Evolutionary conservation across 2,888 invertebrate genomes (phyloP), one percentile per base, ranked within the genome.

Genomic region (Hyppa rectilinea): DNA sequence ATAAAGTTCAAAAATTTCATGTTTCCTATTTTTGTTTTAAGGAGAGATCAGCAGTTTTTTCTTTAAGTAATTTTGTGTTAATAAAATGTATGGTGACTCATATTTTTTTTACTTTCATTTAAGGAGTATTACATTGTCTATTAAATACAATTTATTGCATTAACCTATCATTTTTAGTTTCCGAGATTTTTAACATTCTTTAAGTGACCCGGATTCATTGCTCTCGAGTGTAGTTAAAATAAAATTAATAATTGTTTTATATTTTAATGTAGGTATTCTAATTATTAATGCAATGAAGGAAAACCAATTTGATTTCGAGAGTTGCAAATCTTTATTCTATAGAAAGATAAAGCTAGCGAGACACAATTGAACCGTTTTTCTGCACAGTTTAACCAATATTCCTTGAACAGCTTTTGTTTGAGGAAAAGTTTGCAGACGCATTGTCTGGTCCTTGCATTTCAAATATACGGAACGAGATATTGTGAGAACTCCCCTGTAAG

Each of bases 391-490:
- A 63, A 75, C 62, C 60, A 80, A 77, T 60, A 80, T 63, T 59
- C 34, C 17, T 60, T n/a, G 61, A 53, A 66, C 58, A 47, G 43
- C 59, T 68, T 75, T 75, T 78, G 62, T 75, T 69, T 75, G 47
- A 53, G 43, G 52, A 36, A 75, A 78, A 78, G 60, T 75, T 75
- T 56, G 59, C 63, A 75, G 81, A 80, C 63, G 69, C 43, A 69
- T 75, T 78, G 77, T 78, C 63, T 80, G 49, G 12, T 67, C 49
- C 4, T 60, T 64, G 60, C 60, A 69, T 75, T 80, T 43, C 52
- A 60, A 64, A 79, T 56, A 53, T 47, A 61, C 29, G 49, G 47
- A 62, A 50, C 40, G 43, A 45, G 52, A 67, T 67, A 56, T 60
- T 31, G 29, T 50, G 23, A 53, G 40, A n/a, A 45, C 23, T 43